Conservation (phyloP, 1,140 invertebrate genomes). For the Drosophila elegans region DNA sequence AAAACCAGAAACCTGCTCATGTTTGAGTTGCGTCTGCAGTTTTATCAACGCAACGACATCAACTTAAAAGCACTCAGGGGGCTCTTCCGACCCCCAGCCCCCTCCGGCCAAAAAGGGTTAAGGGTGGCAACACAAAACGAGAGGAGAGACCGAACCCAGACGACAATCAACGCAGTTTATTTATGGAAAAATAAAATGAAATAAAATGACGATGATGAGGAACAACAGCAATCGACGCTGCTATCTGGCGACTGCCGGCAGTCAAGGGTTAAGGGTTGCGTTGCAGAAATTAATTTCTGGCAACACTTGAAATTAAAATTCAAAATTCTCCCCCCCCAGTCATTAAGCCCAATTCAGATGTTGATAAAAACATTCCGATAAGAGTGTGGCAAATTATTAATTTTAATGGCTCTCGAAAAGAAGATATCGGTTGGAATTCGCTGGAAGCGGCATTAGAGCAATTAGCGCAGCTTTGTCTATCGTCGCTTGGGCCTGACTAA, state of each 20-base stretch:
- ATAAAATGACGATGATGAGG: constrained; percentile 82
- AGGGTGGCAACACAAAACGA: constrained; percentile 30
- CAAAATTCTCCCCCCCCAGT: constrained; percentile 51
- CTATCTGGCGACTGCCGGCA: constrained; percentile 35
- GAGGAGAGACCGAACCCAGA: constrained; percentile 35
- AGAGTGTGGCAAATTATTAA: constrained; percentile 74
- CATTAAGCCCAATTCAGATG: constrained; percentile 67
- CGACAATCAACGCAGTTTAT: constrained; percentile 82
- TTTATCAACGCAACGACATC: constrained; percentile 81
- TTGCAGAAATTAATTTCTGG: constrained; percentile 66
- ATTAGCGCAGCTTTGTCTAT: constrained; percentile 74
- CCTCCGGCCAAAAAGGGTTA: constrained; percentile 60
- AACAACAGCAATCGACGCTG: constrained; percentile 59
- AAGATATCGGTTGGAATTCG: constrained; percentile 50
- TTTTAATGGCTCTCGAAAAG: constrained; percentile 59
- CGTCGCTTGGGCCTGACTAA: constrained; percentile 68
- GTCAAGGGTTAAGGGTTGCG: constrained; percentile 67
- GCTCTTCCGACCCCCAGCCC: constrained; percentile 33
- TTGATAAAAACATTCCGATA: constrained; percentile 70
- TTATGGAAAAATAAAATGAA: constrained; percentile 83
- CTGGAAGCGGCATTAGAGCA: constrained; percentile 50
- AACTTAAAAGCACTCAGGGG: constrained; percentile 82
- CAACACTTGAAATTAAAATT: constrained; percentile 75
- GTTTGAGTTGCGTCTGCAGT: constrained; percentile 79
- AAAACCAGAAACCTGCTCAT: constrained; percentile 53